A percentile compares a stretch with the other conserved stretches of the same genome.
Conservation (phyloP, 2,888 invertebrate species). For the Drosophila melanosoma region DNA sequence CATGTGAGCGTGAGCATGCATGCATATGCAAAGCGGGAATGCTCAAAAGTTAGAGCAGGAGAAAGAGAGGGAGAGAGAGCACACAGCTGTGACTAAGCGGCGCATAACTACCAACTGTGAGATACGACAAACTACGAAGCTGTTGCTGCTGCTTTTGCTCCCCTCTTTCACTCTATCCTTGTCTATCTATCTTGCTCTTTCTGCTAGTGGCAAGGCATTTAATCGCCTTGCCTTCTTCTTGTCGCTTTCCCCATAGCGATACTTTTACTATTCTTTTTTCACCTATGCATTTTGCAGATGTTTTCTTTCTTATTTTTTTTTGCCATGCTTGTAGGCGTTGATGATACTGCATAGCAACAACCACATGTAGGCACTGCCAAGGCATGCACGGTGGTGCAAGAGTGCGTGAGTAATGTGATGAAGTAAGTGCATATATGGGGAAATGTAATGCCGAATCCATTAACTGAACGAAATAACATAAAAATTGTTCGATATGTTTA, state of each 20-base stretch:
- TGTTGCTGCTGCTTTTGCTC: constrained; percentile 25
- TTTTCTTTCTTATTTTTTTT: constrained; percentile 42
- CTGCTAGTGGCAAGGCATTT: constrained; percentile 4
- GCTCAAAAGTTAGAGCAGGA: constrained; percentile 27
- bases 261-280: constrained; percentile 40
- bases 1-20: constrained; percentile 60
- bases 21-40: constrained; percentile 62
- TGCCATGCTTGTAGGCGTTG: constrained; percentile 73
- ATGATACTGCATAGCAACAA: constrained; percentile 66
- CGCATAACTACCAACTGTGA: constrained; percentile 75
- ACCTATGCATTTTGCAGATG: constrained; percentile 64
- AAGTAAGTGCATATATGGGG: background rate
- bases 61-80: constrained; percentile 39
- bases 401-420: background rate
- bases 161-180: background rate
- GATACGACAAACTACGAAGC: constrained; percentile 38
- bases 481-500: background rate
- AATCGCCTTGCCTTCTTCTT: constrained; percentile 47
- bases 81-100: constrained; percentile 79
- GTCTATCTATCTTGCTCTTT: background rate
- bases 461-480: background rate
- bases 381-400: constrained; percentile 55
- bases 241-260: constrained; percentile 46
- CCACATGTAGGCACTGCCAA: constrained; percentile 36
- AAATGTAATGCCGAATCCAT: background rate